phyloP scores from a whole-genome alignment of 2,113 vertebrate species.

The Manacus vitellinus region DNA sequence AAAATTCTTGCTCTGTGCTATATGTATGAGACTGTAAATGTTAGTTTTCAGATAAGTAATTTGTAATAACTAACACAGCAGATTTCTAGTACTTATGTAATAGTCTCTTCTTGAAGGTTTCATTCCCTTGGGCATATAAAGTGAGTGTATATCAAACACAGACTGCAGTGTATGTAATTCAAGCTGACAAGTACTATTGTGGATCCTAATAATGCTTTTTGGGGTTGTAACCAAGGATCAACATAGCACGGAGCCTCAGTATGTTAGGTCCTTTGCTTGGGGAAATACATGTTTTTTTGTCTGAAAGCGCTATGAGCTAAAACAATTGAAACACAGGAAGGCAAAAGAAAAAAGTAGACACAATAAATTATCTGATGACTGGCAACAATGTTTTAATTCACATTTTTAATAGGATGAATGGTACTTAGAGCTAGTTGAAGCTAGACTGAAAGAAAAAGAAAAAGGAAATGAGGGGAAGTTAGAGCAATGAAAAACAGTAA shows the following conservation, averaged over 20 bases:
- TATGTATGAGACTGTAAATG: background rate
- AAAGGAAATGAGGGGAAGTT: background rate
- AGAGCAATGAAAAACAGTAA: background rate
- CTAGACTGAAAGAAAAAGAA: background rate
- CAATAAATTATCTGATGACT: background rate
- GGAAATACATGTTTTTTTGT: rapidly evolving
- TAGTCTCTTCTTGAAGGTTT: background rate
- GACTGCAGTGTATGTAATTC: background rate
- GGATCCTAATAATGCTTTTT: background rate
- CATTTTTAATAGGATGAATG: background rate
- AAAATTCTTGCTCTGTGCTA: background rate
- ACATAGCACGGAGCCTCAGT: rapidly evolving
- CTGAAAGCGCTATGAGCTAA: background rate
- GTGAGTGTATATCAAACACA: background rate
- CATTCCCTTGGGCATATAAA: background rate
- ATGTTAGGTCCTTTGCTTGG: background rate
- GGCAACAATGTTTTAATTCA: background rate
- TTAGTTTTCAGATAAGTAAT: background rate
- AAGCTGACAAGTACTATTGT: background rate
- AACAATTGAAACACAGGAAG: background rate
- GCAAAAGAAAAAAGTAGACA: background rate
- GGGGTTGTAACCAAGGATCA: background rate
- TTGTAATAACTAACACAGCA: background rate
- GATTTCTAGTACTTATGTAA: background rate
- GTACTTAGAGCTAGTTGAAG: background rate